phyloP scores from a whole-genome alignment of 2,797 vertebrate species.

The Enteromius treurensis region DNA sequence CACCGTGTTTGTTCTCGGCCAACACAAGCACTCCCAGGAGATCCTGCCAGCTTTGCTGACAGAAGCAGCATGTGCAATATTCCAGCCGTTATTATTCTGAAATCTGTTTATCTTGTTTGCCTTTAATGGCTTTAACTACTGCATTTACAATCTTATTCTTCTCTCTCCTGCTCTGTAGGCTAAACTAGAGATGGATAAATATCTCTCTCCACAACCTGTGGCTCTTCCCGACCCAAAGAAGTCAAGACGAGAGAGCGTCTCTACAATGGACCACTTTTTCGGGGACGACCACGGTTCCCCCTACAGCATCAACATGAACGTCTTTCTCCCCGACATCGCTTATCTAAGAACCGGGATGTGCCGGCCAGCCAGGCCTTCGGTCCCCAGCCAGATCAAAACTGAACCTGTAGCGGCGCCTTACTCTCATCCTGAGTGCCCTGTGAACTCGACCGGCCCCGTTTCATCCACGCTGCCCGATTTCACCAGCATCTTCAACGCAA shows the following conservation, averaged over 20 bases:
- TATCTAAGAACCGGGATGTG: conserved; percentile 92
- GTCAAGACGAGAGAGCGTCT: conserved; percentile 84
- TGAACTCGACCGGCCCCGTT: conserved; percentile 65
- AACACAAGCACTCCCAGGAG: conserved; percentile 31
- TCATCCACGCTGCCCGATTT: conserved; percentile 90
- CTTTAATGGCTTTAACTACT: conserved; percentile 19
- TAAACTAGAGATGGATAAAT: conserved; percentile 96
- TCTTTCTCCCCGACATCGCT: conserved; percentile 91
- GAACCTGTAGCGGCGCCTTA: conserved; percentile 81
- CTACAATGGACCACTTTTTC: conserved; percentile 91
- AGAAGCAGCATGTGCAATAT: conserved; percentile 31
- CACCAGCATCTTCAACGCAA: conserved; percentile 91
- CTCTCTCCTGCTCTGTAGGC: conserved; percentile 76
- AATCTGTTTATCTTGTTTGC: conserved; percentile 25
- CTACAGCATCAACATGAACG: conserved; percentile 99
- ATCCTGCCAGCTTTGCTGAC: conserved; percentile 16
- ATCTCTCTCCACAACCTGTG: conserved; percentile 85
- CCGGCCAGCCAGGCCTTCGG: conserved; percentile 75
- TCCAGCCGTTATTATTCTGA: conserved; percentile 22
- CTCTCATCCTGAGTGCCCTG: conserved; percentile 84
- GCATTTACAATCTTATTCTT: conserved; percentile 10
- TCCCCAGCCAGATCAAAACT: conserved; percentile 86
- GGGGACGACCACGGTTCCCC: conserved; percentile 86
- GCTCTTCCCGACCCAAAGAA: conserved; percentile 85
- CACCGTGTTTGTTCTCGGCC: conserved; percentile 21